These are phyloP conservation scores for Hydrolagus colliei DNA, from an alignment of 2,797 vertebrate genomes.

Conservation along the genomic window DNA sequence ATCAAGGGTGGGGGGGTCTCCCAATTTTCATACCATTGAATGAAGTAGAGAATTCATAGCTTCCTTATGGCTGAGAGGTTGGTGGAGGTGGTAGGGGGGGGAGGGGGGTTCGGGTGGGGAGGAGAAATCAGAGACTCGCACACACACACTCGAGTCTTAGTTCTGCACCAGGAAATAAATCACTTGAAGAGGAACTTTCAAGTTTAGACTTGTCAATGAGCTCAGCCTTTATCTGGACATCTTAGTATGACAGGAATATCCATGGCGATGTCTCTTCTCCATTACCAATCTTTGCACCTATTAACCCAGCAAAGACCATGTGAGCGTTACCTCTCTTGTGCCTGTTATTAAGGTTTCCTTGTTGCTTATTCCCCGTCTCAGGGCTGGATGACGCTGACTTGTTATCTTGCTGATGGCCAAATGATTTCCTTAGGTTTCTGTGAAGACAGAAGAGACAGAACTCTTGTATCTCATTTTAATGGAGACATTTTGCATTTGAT, in stretches of 20 bases:
- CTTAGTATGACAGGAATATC: background rate
- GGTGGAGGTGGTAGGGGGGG: too few species aligned
- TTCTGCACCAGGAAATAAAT: background rate
- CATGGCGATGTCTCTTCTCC: background rate
- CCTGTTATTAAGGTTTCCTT: constrained; percentile 65
- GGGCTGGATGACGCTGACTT: constrained; percentile 71
- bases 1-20: too few species aligned
- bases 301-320: background rate
- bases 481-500: too few species aligned
- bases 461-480: too few species aligned
- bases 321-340: constrained; percentile 70
- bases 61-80: background rate
- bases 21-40: too few species aligned
- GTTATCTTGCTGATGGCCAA: constrained; percentile 55
- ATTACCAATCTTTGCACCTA: background rate
- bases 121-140: background rate
- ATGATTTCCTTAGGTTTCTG: constrained; percentile 68
- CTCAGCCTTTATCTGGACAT: background rate
- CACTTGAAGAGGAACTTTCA: background rate
- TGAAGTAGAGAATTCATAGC: too few species aligned
- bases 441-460: constrained; percentile 35
- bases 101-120: background rate
- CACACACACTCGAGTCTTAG: too few species aligned
- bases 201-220: background rate
- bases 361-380: constrained; percentile 65